phyloP scores from a whole-genome alignment of 2,113 vertebrate genomes.

The Myotis davidii region DNA sequence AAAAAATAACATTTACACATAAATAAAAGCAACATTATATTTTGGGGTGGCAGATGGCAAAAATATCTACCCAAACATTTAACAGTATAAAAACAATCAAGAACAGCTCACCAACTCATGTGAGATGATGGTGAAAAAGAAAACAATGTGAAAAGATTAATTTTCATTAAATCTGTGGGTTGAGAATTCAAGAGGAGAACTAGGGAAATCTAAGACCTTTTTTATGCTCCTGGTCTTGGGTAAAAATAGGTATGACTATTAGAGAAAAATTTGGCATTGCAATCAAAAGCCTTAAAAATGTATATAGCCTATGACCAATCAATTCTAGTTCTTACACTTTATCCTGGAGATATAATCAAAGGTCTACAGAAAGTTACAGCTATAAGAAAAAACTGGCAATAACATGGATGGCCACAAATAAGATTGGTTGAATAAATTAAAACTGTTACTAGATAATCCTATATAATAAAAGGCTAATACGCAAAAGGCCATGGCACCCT shows the following conservation, averaged over 20 bases:
- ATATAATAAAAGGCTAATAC: too few relatives aligned
- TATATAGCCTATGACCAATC: neutral
- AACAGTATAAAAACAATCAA: neutral
- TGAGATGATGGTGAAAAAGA: neutral
- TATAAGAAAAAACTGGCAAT: neutral
- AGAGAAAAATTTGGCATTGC: neutral
- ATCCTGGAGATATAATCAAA: neutral
- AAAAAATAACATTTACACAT: neutral
- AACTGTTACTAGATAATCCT: neutral
- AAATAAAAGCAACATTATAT: neutral
- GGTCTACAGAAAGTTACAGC: neutral
- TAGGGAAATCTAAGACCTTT: neutral
- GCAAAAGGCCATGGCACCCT: too few relatives aligned
- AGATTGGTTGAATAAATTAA: neutral
- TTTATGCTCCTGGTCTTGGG: neutral
- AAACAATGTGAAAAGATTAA: neutral
- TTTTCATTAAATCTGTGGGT: neutral
- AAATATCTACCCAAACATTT: neutral
- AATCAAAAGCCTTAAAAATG: neutral
- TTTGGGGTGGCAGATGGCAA: neutral
- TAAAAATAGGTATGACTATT: neutral
- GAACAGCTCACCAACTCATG: neutral
- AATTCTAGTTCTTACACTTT: slow-evolving; percentile 2
- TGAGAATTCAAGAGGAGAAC: neutral
- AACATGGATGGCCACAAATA: neutral